A percentile compares a stretch with the other conserved stretches of the same genome.
These are phyloP conservation scores for Adelges cooleyi DNA, from an alignment of 1,140 invertebrate genomes.

Conservation along the genomic window DNA sequence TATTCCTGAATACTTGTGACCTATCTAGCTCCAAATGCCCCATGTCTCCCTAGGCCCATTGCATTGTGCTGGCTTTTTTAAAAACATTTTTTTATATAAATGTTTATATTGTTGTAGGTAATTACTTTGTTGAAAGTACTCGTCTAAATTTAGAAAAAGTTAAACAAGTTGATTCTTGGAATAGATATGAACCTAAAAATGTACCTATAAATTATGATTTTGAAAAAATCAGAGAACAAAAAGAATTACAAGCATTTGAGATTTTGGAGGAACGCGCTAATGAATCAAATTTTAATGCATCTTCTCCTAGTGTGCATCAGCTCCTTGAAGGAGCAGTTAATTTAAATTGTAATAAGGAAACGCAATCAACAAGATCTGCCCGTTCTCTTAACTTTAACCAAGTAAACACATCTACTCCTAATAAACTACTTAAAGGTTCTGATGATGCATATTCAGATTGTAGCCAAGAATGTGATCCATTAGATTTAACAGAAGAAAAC, in stretches of 20 bases:
- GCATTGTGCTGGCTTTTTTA: too few species aligned
- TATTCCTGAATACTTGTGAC: too few species aligned
- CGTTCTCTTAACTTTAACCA: slow-evolving; percentile 14
- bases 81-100: too few species aligned
- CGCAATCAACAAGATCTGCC: background rate
- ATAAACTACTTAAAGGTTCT: background rate
- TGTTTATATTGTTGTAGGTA: slow-evolving; percentile 7
- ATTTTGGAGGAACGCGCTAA: slow-evolving; percentile 54
- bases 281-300: slow-evolving; percentile 57
- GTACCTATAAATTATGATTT: background rate
- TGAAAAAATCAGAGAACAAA: slow-evolving; percentile 39
- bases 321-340: slow-evolving; percentile 43
- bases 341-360: slow-evolving; percentile 40
- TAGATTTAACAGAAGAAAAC: background rate
- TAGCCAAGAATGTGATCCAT: slow-evolving; percentile 11
- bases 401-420: slow-evolving; percentile 15
- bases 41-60: too few species aligned
- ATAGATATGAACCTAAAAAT: slow-evolving; percentile 19
- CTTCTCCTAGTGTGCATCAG: slow-evolving; percentile 49
- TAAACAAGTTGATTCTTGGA: background rate
- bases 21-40: too few species aligned
- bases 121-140: background rate
- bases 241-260: slow-evolving; percentile 57
- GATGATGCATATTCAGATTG: slow-evolving; percentile 2
- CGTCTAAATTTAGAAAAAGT: slow-evolving; percentile 12